Evolutionary conservation across 2,113 vertebrate genomes (phyloP), one percentile per base, ranked within the genome.

Genomic region (Cynoglossus semilaevis): DNA sequence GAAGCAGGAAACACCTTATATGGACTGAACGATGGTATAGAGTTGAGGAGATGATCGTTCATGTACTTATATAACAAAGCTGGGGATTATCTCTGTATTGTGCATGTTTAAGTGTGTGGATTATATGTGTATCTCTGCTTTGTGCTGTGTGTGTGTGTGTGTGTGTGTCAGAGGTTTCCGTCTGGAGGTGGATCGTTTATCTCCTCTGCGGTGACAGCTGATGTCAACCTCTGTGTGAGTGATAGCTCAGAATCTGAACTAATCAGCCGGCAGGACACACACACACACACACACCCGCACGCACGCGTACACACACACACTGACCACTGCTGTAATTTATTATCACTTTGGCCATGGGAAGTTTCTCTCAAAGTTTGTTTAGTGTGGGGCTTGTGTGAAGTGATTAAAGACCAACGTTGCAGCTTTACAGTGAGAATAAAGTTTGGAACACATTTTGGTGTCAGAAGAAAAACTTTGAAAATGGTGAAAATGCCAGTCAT

Each of bases 161-260:
- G 56, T 18, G 6, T 12, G 62, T 63, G 68, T 76, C 76, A 79
- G 63, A 63, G 76, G 70, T 51, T 43, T 46, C 51, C 36, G 48
- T 75, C 62, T 75, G 63, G 74, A 66, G 66, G 69, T 60, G 72
- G 61, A 67, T 78, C 78, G 40, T 85, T 72, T 65, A 63, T 85
- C 80, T 70, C 58, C 67, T 57, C 38, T 18, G 54, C 14, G 46
- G 75, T n/a, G 66, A 71, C 77, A 74, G 77, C 63, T 72, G 49
- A 58, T 29, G 70, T 72, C 73, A 67, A 45, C 50, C 53, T 64
- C 67, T 38, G 35, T 61, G 55, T 78, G 83, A 82, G 51, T 71
- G 70, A 82, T 85, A 63, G 57, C 42, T 60, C 54, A 12, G 69
- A 48, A 72, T 67, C 50, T 70, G 48, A 77, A 82, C 71, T 73